These are phyloP conservation scores for Phrynosoma blainvillii DNA, from an alignment of 2,113 vertebrate genomes.

Conservation along the genomic window DNA sequence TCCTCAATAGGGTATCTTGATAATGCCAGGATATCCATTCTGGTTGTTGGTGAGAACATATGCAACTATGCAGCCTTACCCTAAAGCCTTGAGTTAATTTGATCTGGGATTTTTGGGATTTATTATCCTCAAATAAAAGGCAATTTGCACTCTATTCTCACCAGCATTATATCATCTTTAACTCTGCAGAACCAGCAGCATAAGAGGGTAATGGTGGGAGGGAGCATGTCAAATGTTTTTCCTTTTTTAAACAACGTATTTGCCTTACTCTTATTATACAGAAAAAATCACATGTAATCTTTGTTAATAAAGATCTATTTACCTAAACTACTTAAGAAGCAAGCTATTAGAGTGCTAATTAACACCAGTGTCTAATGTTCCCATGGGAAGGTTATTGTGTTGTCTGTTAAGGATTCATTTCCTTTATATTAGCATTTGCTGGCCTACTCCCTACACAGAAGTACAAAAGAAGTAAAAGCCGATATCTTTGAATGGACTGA, in stretches of 20 bases:
- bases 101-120: conserved; percentile 63
- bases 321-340: conserved; percentile 58
- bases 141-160: conserved; percentile 66
- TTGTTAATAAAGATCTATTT: conserved; percentile 77
- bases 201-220: no score
- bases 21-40: no score
- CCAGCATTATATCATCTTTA: conserved; percentile 64
- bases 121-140: conserved; percentile 68
- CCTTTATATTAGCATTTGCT: conserved; percentile 70
- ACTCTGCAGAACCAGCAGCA: conserved; percentile 40
- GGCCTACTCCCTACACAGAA: conserved; percentile 49
- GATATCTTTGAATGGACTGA: neutral
- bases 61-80: no score
- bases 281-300: conserved; percentile 56
- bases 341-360: conserved; percentile 69
- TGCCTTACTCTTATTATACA: conserved; percentile 25
- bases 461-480: conserved; percentile 3
- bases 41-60: no score
- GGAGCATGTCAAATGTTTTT: neutral
- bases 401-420: conserved; percentile 69
- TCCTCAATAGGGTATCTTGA: no score
- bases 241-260: conserved; percentile 17
- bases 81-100: conserved; percentile 37
- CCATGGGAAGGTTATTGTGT: conserved; percentile 71
- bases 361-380: conserved; percentile 66